These are phyloP conservation scores for Liolophura sinensis DNA, from an alignment of 1,140 invertebrate genomes.

Conservation along the genomic window DNA sequence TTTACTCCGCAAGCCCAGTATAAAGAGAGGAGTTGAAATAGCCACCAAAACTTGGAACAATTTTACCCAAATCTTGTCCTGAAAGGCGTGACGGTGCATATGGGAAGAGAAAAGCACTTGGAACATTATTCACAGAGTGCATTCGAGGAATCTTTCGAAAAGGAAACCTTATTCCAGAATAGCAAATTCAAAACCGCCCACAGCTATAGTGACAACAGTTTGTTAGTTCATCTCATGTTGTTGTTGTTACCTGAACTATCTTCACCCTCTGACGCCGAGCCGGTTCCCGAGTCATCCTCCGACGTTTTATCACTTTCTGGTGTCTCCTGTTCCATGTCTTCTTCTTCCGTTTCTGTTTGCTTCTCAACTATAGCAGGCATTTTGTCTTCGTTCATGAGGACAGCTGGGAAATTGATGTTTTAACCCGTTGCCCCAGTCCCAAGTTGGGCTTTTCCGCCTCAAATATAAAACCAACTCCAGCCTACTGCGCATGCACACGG, in stretches of 20 bases:
- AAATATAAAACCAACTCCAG: not conserved
- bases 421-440: not conserved
- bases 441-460: not conserved
- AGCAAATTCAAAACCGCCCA: not conserved
- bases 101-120: not conserved
- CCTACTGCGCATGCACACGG: slow-evolving; percentile 37
- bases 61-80: not conserved
- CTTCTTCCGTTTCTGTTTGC: slow-evolving; percentile 58
- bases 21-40: too few relatives aligned
- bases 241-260: slow-evolving; percentile 58
- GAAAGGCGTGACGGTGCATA: not conserved
- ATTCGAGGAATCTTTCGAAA: not conserved
- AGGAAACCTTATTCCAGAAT: not conserved
- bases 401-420: not conserved
- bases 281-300: slow-evolving; percentile 50
- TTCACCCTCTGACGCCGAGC: slow-evolving; percentile 59
- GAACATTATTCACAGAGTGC: not conserved
- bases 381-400: not conserved
- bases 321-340: slow-evolving; percentile 62
- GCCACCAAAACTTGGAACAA: too few relatives aligned
- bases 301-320: slow-evolving; percentile 60
- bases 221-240: not conserved
- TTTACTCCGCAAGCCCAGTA: too few relatives aligned
- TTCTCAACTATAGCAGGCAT: slow-evolving; percentile 58
- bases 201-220: too few relatives aligned